phyloP scores from a whole-genome alignment of 2,888 invertebrate genomes.

The Agriopis marginaria region DNA sequence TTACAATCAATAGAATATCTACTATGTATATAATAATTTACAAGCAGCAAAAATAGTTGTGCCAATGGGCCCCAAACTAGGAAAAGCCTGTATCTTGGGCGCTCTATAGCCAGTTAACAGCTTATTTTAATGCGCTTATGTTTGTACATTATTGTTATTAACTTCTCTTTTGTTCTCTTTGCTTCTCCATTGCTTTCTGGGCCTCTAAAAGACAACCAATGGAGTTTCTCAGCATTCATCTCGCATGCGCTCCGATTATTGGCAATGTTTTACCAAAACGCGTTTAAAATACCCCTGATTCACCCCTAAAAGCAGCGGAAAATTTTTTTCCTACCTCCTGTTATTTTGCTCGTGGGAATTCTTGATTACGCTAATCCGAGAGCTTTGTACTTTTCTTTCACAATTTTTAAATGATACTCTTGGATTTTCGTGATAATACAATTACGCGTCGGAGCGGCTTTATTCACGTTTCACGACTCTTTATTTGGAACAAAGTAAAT shows the following conservation, averaged over 20 bases:
- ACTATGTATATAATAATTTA: no score
- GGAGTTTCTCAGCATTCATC: constrained; percentile 2
- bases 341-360: constrained; percentile 55
- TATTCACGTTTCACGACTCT: constrained; percentile 28
- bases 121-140: no score
- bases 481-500: constrained; percentile 24
- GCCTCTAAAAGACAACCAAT: no score
- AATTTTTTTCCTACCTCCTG: constrained; percentile 48
- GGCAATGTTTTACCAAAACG: constrained; percentile 23
- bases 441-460: constrained; percentile 32
- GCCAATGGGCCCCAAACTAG: no score
- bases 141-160: no score
- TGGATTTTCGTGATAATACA: constrained; percentile 41
- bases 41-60: no score
- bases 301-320: constrained; percentile 35
- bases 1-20: no score
- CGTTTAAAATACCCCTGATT: constrained; percentile 38
- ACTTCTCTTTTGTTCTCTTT: no score
- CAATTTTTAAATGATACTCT: constrained; percentile 42
- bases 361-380: constrained; percentile 55
- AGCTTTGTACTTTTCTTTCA: constrained; percentile 47
- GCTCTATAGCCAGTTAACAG: no score
- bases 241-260: constrained; percentile 19
- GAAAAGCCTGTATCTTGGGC: no score
- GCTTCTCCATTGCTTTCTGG: no score